A percentile compares a stretch with the other conserved stretches of the same genome.
Conservation (phyloP, 2,797 vertebrate species). For the Characodon lateralis region DNA sequence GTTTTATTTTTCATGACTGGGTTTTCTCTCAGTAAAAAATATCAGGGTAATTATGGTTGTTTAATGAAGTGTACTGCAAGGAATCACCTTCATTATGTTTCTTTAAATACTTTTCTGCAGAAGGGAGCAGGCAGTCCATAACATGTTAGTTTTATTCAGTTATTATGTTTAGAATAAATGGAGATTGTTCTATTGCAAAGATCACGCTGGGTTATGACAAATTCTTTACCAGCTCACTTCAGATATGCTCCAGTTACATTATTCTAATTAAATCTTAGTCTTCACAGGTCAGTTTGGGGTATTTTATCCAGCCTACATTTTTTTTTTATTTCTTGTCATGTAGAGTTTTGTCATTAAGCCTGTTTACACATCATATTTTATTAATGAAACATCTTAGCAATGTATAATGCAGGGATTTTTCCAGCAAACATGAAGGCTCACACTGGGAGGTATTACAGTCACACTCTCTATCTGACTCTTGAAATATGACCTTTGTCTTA, state of each 20-base stretch:
- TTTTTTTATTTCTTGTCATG: background rate
- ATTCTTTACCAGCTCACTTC: background rate
- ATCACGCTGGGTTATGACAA: background rate
- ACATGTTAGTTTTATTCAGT: background rate
- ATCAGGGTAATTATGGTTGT: background rate
- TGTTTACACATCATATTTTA: constrained; percentile 14
- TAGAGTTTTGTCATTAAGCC: background rate
- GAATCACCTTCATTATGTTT: background rate
- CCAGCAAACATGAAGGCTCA: constrained; percentile 11
- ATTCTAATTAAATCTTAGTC: background rate
- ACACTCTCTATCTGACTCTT: constrained; percentile 16
- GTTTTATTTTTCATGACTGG: background rate
- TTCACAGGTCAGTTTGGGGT: background rate
- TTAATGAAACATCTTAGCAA: constrained; percentile 9
- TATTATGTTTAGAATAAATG: background rate
- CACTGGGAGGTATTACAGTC: constrained; percentile 22
- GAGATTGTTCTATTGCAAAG: background rate
- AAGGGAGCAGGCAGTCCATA: background rate
- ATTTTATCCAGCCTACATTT: background rate
- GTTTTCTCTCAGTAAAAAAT: background rate
- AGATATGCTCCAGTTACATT: background rate
- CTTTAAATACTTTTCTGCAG: background rate
- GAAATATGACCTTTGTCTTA: constrained; percentile 52
- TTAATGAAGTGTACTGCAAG: background rate
- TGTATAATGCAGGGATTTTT: constrained; percentile 22